phyloP scores from a whole-genome alignment of 92 coral and sea anemone species.

The Scolanthus callimorphus region DNA sequence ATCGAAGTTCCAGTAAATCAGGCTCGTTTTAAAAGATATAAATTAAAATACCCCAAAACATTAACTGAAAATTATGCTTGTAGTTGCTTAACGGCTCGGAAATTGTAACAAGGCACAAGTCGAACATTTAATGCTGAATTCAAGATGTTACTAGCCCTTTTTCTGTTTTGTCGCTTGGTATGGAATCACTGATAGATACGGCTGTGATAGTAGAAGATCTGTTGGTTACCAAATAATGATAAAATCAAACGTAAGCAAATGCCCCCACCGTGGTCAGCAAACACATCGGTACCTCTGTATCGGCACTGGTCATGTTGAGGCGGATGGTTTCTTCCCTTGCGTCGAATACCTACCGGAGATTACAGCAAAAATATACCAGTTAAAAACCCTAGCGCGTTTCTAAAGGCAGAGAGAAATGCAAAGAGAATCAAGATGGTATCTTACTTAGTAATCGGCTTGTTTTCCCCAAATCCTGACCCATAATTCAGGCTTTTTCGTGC shows the following conservation, averaged over 20 bases:
- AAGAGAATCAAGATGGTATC: background rate
- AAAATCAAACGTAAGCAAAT: background rate
- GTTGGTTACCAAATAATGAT: too few species aligned
- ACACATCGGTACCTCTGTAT: slow-evolving; percentile 16
- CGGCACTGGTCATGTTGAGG: slow-evolving; percentile 19
- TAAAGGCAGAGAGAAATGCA: background rate
- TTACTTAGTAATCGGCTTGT: slow-evolving; percentile 85
- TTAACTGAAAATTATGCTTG: too few species aligned
- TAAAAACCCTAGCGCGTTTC: slow-evolving; percentile 13
- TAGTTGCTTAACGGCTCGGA: too few species aligned
- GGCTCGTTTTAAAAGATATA: too few species aligned
- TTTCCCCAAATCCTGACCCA: slow-evolving; percentile 93
- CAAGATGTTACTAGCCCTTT: too few species aligned
- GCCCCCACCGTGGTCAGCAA: slow-evolving; percentile 40
- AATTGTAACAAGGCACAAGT: too few species aligned
- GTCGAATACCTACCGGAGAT: slow-evolving; percentile 67
- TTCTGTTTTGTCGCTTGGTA: too few species aligned
- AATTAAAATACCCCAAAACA: too few species aligned
- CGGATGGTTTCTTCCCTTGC: slow-evolving; percentile 62
- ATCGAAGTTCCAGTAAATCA: too few species aligned
- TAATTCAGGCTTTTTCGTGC: slow-evolving; percentile 21
- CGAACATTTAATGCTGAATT: too few species aligned
- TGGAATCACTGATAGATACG: background rate
- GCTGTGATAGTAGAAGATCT: too few species aligned
- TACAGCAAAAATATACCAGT: slow-evolving; percentile 15